Conservation (phyloP, 1,140 invertebrate species). For the Muscidifurax raptorellus region DNA sequence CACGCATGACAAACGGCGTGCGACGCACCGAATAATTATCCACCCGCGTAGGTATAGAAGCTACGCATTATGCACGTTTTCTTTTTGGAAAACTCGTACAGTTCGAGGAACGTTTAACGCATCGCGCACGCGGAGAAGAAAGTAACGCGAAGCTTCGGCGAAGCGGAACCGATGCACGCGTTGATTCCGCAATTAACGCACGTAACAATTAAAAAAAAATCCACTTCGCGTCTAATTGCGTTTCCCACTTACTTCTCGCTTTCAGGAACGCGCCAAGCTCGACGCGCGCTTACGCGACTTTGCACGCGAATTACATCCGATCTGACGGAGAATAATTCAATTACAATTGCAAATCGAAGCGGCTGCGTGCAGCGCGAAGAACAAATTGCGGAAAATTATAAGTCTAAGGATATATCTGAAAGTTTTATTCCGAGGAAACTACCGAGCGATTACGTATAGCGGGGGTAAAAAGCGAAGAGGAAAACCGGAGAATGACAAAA, state of each 20-base stretch:
- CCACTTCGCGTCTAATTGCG: too few species aligned
- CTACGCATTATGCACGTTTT: too few species aligned
- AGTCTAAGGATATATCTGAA: background rate
- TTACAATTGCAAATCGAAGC: conserved; percentile 6
- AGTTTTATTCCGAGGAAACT: too few species aligned
- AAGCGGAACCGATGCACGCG: background rate
- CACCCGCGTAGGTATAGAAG: too few species aligned
- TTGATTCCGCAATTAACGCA: background rate
- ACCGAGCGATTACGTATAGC: background rate
- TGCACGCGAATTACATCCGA: background rate
- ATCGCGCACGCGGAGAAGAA: too few species aligned
- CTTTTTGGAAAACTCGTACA: too few species aligned
- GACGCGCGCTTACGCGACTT: background rate
- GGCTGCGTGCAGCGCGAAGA: background rate
- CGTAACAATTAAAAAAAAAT: background rate
- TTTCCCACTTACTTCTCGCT: background rate
- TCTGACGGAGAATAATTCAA: background rate
- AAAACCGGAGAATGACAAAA: too few species aligned
- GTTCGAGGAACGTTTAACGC: too few species aligned
- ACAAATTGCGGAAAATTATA: background rate
- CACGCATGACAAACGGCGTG: too few species aligned
- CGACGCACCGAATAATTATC: too few species aligned
- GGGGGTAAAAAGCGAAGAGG: background rate
- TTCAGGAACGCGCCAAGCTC: background rate
- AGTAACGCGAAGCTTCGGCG: too few species aligned